phyloP scores from a whole-genome alignment of 2,113 vertebrate species.

The Thunnus thynnus region DNA sequence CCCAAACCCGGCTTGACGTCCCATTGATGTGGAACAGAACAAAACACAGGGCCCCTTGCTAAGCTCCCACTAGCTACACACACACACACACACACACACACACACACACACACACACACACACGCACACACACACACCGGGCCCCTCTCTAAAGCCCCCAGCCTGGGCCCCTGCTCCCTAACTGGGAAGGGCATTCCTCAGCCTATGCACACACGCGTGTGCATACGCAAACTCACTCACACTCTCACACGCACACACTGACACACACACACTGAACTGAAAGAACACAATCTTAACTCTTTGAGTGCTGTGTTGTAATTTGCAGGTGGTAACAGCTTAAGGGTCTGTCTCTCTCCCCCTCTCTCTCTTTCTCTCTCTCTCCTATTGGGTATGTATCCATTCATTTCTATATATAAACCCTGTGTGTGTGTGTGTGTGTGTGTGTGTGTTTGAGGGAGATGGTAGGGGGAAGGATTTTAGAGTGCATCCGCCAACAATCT shows the following conservation, averaged over 20 bases:
- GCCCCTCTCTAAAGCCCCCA: conserved; percentile 75
- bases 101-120: conserved; percentile 40
- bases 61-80: conserved; percentile 87
- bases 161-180: conserved; percentile 74
- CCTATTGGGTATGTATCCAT: conserved; percentile 24
- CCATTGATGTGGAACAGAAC: conserved; percentile 87
- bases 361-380: conserved; percentile 50
- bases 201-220: conserved; percentile 62
- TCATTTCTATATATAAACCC: conserved; percentile 27
- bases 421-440: background rate
- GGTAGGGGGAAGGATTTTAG: background rate
- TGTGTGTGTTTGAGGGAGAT: conserved; percentile 15
- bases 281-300: conserved; percentile 82
- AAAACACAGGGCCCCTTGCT: conserved; percentile 93
- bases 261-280: conserved; percentile 78
- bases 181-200: conserved; percentile 79
- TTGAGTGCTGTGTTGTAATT: conserved; percentile 83
- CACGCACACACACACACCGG: conserved; percentile 55
- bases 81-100: conserved; percentile 69
- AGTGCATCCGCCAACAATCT: conserved; percentile 14
- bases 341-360: conserved; percentile 14
- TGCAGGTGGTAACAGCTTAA: conserved; percentile 81
- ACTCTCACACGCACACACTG: conserved; percentile 44
- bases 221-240: conserved; percentile 47
- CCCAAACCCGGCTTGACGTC: conserved; percentile 85